These are phyloP conservation scores for Bubalus kerabau DNA, from an alignment of 2,113 vertebrate genomes.

Conservation along the genomic window DNA sequence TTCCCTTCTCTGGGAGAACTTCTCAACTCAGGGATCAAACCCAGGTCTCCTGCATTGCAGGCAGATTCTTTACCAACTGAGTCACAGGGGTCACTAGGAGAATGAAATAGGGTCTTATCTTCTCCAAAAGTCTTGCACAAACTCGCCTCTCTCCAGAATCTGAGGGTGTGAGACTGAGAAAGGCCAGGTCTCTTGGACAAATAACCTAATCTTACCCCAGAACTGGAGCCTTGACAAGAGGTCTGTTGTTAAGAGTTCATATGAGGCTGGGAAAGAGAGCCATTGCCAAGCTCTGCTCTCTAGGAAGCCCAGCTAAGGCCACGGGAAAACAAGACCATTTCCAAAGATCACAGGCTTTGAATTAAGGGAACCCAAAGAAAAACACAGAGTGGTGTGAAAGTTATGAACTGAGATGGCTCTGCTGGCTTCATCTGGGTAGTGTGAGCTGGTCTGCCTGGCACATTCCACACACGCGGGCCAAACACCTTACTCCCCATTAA, in stretches of 20 bases:
- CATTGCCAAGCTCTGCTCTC: not conserved
- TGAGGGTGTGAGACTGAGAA: constrained; percentile 28
- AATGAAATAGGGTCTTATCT: not conserved
- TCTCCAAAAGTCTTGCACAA: not conserved
- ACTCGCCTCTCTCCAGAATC: not conserved
- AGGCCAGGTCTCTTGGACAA: not conserved
- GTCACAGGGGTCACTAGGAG: not conserved
- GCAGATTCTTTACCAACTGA: not conserved
- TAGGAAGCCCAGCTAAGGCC: constrained; percentile 49
- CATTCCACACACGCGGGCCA: not conserved
- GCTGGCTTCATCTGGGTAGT: not conserved
- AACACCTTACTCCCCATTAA: constrained; percentile 45
- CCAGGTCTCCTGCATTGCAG: not conserved
- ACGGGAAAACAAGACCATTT: constrained; percentile 58
- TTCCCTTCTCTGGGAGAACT: not conserved
- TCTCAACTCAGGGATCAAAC: not conserved
- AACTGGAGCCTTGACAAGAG: not conserved
- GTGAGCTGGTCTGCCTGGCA: not conserved
- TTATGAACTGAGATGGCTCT: constrained; percentile 27
- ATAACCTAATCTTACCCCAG: not conserved
- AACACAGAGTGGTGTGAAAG: constrained; percentile 56
- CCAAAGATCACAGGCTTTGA: constrained; percentile 67
- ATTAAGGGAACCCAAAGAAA: constrained; percentile 52
- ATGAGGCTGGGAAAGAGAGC: not conserved
- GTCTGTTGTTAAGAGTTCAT: constrained; percentile 12